phyloP scores from a whole-genome alignment of 2,113 vertebrate species.

The Gnathonemus longibarbis region DNA sequence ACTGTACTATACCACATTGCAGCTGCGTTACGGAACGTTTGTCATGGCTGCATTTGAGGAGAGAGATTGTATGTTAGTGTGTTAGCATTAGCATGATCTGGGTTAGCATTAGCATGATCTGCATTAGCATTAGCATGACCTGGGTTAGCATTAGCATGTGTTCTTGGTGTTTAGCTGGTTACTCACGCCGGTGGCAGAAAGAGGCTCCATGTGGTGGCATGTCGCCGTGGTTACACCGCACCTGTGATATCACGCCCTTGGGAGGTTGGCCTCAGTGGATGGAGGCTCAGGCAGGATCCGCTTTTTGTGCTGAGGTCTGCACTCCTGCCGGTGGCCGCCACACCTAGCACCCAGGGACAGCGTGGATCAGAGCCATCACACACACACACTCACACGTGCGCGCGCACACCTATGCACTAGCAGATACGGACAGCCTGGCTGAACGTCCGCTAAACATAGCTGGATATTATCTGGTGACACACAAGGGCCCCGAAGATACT shows the following conservation, averaged over 20 bases:
- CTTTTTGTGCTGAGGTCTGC: constrained; percentile 61
- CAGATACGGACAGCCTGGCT: constrained; percentile 22
- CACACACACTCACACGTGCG: constrained; percentile 29
- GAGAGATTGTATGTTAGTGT: not conserved
- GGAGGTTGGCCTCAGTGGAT: constrained; percentile 22
- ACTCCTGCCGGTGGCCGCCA: constrained; percentile 36
- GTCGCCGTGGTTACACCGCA: not conserved
- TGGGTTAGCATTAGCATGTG: not conserved
- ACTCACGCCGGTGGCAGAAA: not conserved
- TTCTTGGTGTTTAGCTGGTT: not conserved
- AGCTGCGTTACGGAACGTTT: not conserved
- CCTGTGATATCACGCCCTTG: constrained; percentile 26
- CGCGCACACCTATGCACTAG: constrained; percentile 29
- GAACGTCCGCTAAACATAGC: constrained; percentile 8
- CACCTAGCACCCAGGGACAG: not conserved
- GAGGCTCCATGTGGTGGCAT: not conserved
- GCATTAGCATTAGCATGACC: not conserved
- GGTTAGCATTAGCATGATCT: not conserved
- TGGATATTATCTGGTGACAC: not conserved
- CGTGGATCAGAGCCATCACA: not conserved
- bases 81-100: not conserved
- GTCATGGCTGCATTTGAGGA: not conserved
- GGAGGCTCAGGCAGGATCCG: constrained; percentile 43
- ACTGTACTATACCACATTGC: not conserved
- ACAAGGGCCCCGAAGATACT: not conserved